phyloP scores from a whole-genome alignment of 2,888 invertebrate genomes.

The Ariolimax columbianus region DNA sequence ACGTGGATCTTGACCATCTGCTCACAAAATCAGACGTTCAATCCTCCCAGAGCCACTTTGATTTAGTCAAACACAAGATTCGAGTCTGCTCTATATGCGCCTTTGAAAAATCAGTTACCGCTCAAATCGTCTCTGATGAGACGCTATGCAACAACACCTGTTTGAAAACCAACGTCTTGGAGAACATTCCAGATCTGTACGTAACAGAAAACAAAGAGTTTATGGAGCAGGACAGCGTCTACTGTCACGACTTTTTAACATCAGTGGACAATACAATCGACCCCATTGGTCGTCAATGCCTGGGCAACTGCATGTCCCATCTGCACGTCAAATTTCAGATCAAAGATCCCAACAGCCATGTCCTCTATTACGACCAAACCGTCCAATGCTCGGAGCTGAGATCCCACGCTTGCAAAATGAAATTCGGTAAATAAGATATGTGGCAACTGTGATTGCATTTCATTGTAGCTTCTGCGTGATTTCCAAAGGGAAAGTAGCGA shows the following conservation, averaged over 20 bases:
- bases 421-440: conserved; percentile 42
- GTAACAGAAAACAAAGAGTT: conserved; percentile 49
- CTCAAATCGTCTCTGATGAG: conserved; percentile 50
- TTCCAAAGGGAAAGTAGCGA: too few relatives aligned
- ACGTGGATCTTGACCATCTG: conserved; percentile 56
- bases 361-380: conserved; percentile 41
- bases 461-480: too few relatives aligned
- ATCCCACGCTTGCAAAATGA: conserved; percentile 40
- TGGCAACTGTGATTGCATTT: too few relatives aligned
- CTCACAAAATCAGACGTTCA: conserved; percentile 39
- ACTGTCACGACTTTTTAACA: conserved; percentile 58
- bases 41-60: conserved; percentile 38
- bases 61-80: conserved; percentile 55
- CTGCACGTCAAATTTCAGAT: conserved; percentile 55
- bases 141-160: conserved; percentile 58
- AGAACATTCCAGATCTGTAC: conserved; percentile 29
- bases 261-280: conserved; percentile 47
- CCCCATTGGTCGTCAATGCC: conserved; percentile 46
- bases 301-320: conserved; percentile 55
- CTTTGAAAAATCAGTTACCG: conserved; percentile 51
- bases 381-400: conserved; percentile 42
- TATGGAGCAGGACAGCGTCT: conserved; percentile 53
- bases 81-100: conserved; percentile 57
- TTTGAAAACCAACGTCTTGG: conserved; percentile 39
- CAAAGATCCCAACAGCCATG: conserved; percentile 36